Evolutionary conservation across 1,140 invertebrate species (phyloP), one percentile per base, ranked within the genome.

Genomic region (Drosophila tsacasi): DNA sequence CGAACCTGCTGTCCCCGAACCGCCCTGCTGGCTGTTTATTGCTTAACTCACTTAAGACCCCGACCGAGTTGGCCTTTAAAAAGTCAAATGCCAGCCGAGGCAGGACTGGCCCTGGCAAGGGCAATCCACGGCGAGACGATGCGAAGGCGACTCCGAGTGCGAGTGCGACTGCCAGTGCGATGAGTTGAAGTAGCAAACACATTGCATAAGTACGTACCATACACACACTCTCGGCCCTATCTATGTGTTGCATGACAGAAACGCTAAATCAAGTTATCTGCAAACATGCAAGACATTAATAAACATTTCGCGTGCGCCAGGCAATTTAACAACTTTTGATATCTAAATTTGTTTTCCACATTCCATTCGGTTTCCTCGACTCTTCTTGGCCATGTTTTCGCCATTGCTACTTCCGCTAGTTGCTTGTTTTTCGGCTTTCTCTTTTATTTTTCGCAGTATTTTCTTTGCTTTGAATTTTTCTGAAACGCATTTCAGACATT

Each of bases 281-380:
- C 80, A 91, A 90, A 83, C 86, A 90, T 91, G 86, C 86, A 91
- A 90, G 89, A 80, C 81, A 85, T 89, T 91, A 91, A 91, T 91
- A 85, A 91, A 91, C 84, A 83, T 91, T 91, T 91, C 89, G 89
- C 89, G 89, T 91, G 89, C 84, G 76, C 76, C 65, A 85, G 76
- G 84, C 89, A 91, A 91, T 91, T 91, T 91, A 91, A 91, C 89
- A 91, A 91, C 84, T 91, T 91, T 91, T 89, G 90, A 89, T 91
- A 91, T 91, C 90, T 91, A 91, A 91, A 89, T 91, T 85, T 91
- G 79, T 91, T 91, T 76, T 79, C 50, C 57, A 77, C 74, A 77
- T 83, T 82, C 55, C 71, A 66, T 59, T 62, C 60, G 15, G 54
- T 49, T 86, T 80, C 58, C 61, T 69, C 61, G 52, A 12, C 44